Base-by-base conservation (phyloP, 2,888 invertebrate species). In the Lasioglossum vierecki region DNA sequence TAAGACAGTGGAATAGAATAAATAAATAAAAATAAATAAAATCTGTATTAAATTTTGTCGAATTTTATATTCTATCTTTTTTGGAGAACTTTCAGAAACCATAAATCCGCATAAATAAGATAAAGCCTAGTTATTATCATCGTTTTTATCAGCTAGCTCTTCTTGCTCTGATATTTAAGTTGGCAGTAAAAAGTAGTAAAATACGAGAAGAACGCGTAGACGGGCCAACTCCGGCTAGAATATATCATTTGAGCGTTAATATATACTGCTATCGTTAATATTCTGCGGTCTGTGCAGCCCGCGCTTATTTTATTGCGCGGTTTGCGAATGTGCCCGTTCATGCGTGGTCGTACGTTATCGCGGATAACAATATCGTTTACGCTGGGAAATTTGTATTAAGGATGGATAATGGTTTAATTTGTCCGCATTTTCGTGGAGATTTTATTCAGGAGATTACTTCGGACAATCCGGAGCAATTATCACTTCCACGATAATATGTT, bases 281-380 rank as follows among this genome's bases (percentile, higher is more conserved):
- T 68, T 46, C 46, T 15, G 76, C 13, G 77, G 85, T 60, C 53
- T 6, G 74, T 44, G 53, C 3, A 39, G 4, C 9, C 13, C 11
- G 1, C 15, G 44, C 13, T 75, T 80, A 75, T 77, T 85, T 80
- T 63, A 77, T 53, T 77, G 63, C 0, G 18, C 18, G 63, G 60
- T 22, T 15, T 35, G 49, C 41, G 39, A 73, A 70, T 76, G 60
- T 41, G 13, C 63, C 68, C 60, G 13, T 70, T 6, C 18, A 41
- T 41, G 41, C 8, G 60, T 0, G 4, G 3, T 30, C 35, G 8
- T 30, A 44, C 13, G 2, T 75, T 57, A 22, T 15, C n/a, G n/a
- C 13, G 15, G 26, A 44, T 39, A 70, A 60, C 74, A n/a, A 44
- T 18, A 41, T 71, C 15, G 30, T 73, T 74, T 13, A 4, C 49